These are phyloP conservation scores for Corbicula japonica DNA, from an alignment of 2,888 invertebrate genomes.

Conservation along the genomic window DNA sequence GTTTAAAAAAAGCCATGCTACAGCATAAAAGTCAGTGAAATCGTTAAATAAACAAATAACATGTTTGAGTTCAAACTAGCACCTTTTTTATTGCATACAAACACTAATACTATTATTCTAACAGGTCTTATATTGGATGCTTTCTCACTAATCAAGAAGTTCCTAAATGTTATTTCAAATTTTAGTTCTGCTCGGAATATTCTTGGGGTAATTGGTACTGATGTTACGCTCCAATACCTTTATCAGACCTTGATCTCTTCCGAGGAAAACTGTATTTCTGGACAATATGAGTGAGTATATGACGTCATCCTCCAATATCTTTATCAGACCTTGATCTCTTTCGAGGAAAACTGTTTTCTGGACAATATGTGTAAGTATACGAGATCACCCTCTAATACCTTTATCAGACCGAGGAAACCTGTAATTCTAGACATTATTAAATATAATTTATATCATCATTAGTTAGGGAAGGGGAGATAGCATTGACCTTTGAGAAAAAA, in stretches of 20 bases:
- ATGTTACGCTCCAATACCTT: neutral
- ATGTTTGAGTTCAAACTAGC: too few species aligned
- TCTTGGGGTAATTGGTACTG: neutral
- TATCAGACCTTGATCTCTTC: neutral
- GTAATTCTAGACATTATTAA: too few species aligned
- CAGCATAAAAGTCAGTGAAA: too few species aligned
- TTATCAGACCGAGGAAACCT: slow-evolving; percentile 1
- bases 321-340: neutral
- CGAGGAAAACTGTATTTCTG: neutral
- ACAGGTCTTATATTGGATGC: neutral
- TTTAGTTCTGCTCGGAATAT: slow-evolving; percentile 3
- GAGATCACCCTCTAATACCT: neutral
- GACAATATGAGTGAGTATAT: slow-evolving; percentile 1
- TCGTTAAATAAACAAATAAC: too few species aligned
- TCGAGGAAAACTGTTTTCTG: neutral
- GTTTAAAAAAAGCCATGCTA: too few species aligned
- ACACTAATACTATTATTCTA: neutral
- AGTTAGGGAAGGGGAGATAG: too few species aligned
- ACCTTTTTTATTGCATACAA: neutral
- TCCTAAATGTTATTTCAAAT: neutral
- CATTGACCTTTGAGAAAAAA: too few species aligned
- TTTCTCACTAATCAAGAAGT: neutral
- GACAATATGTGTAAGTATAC: neutral
- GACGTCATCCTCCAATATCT: neutral
- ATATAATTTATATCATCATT: too few species aligned